Conservation (phyloP, 2,113 vertebrate genomes). For the Strigops habroptila region DNA sequence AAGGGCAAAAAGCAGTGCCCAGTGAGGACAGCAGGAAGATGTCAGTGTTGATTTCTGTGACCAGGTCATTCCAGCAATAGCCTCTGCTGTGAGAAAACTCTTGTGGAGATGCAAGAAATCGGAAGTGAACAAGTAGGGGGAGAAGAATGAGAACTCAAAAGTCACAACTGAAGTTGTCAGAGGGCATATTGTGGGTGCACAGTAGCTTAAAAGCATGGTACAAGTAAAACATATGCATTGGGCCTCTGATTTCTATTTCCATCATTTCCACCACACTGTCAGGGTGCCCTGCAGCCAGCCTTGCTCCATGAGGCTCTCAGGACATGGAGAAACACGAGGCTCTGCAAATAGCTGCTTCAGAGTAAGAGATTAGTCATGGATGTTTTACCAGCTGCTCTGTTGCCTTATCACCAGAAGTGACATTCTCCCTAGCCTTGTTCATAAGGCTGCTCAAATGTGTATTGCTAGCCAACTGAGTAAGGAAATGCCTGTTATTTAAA, state of each 20-base stretch:
- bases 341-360: neutral
- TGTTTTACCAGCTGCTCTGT: neutral
- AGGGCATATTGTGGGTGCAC: neutral
- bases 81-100: neutral
- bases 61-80: neutral
- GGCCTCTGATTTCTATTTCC: neutral
- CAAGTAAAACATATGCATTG: accelerated
- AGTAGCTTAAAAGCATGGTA: neutral
- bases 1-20: neutral
- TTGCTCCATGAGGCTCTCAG: neutral
- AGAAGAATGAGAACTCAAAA: neutral
- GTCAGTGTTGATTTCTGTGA: neutral
- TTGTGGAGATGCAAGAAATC: neutral
- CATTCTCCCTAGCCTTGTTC: neutral
- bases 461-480: neutral
- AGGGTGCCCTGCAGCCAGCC: neutral
- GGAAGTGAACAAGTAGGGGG: neutral
- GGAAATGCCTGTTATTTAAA: neutral
- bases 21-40: neutral
- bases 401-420: neutral
- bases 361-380: neutral
- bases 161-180: neutral
- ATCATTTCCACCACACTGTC: neutral
- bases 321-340: neutral
- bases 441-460: neutral